Evolutionary conservation across 1,140 invertebrate genomes (phyloP).

Genomic region (Asobara japonica): DNA sequence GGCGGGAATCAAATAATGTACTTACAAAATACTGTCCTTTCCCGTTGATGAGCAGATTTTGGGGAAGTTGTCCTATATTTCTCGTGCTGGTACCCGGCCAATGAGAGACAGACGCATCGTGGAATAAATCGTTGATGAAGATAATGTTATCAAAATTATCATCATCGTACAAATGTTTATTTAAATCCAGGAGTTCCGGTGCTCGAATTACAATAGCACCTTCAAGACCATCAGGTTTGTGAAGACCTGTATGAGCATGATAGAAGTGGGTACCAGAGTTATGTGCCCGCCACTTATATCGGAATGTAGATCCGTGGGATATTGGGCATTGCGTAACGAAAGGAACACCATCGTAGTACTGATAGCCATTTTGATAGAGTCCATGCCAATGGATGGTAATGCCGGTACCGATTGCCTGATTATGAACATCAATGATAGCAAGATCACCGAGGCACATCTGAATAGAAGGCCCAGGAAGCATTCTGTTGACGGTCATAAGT

Average conservation of each 20-base stretch:
- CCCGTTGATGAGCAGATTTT: conserved; percentile 33
- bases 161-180: conserved; percentile 80
- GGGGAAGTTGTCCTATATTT: conserved; percentile 64
- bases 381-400: not conserved
- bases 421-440: not conserved
- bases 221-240: conserved; percentile 86
- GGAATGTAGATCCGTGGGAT: not conserved
- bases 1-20: not conserved
- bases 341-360: not conserved
- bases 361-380: not conserved
- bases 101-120: conserved; percentile 79
- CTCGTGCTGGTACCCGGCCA: conserved; percentile 71
- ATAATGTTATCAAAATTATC: conserved; percentile 85
- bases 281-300: not conserved
- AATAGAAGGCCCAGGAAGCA: conserved; percentile 86
- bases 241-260: conserved; percentile 67
- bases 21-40: conserved; percentile 26
- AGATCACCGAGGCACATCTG: not conserved
- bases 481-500: conserved; percentile 82
- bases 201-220: conserved; percentile 86
- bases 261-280: not conserved
- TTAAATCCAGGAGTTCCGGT: conserved; percentile 76
- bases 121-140: conserved; percentile 87
- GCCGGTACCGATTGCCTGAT: not conserved
- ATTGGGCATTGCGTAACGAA: not conserved